Conservation (phyloP, 2,888 invertebrate species). For the Ormyrus pomaceus region DNA sequence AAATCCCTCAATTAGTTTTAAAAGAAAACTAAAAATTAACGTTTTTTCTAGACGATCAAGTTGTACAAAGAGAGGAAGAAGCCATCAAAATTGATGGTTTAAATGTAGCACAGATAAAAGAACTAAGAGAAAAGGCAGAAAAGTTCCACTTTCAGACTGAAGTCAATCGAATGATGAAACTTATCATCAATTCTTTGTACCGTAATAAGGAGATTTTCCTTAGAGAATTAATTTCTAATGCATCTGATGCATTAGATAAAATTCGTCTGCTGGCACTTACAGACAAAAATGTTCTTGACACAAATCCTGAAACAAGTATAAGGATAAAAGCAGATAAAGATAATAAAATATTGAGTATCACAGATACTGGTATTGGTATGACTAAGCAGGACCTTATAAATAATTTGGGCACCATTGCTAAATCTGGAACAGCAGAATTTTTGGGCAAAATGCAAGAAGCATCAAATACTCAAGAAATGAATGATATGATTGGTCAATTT, state of each 20-base stretch:
- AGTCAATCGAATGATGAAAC: conserved; percentile 99
- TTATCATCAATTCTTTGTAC: conserved; percentile 99
- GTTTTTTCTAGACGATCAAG: conserved; percentile 86
- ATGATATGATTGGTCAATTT: conserved; percentile 99
- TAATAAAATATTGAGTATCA: conserved; percentile 92
- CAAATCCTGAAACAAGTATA: conserved; percentile 90
- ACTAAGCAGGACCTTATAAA: conserved; percentile 94
- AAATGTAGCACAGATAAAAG: conserved; percentile 94
- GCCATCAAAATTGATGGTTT: conserved; percentile 96
- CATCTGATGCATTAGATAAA: conserved; percentile 99
- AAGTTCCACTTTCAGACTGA: conserved; percentile 97
- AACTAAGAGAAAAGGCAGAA: conserved; percentile 91
- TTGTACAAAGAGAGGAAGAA: conserved; percentile 94
- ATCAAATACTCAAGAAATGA: conserved; percentile 81
- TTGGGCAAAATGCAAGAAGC: conserved; percentile 90
- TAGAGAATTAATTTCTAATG: conserved; percentile 98
- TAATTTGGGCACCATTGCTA: conserved; percentile 98
- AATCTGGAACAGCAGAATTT: conserved; percentile 98
- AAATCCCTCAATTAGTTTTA: conserved; percentile 50
- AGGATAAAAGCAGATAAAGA: conserved; percentile 92
- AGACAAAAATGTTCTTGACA: conserved; percentile 85
- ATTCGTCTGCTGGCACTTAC: conserved; percentile 96
- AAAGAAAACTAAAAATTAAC: conserved; percentile 55
- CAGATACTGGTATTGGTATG: conserved; percentile 99
- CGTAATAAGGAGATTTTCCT: conserved; percentile 99